phyloP scores from a whole-genome alignment of 1,140 invertebrate species.

The Vollenhovia emeryi region DNA sequence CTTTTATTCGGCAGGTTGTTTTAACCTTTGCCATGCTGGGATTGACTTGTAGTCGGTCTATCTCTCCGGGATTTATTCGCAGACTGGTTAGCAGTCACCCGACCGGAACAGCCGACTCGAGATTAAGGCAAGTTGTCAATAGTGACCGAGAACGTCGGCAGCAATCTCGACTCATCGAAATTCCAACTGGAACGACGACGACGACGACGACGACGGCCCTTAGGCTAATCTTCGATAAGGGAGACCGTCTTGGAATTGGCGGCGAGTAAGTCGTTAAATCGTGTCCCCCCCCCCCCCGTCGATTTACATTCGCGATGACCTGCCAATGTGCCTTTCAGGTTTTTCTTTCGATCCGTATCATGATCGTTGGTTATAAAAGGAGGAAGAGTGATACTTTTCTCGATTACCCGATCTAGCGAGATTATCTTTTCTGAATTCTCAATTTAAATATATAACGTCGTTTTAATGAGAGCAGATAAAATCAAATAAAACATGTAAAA shows the following conservation, averaged over 20 bases:
- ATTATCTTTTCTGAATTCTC: background rate
- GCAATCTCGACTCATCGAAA: conserved; percentile 77
- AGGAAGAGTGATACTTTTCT: background rate
- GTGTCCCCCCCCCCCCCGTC: conserved; percentile 8
- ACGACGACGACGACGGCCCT: conserved; percentile 20
- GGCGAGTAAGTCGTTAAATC: conserved; percentile 27
- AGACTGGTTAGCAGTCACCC: conserved; percentile 60
- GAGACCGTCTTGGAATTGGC: conserved; percentile 51
- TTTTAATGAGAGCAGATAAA: background rate
- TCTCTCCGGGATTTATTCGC: conserved; percentile 21
- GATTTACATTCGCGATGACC: conserved; percentile 64
- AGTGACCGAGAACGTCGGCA: conserved; percentile 58
- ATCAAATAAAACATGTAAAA: background rate
- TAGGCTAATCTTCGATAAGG: conserved; percentile 71
- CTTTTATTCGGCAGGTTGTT: conserved; percentile 14
- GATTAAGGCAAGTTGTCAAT: conserved; percentile 77
- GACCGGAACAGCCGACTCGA: conserved; percentile 67
- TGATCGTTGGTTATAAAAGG: background rate
- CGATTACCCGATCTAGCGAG: background rate
- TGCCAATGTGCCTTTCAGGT: background rate
- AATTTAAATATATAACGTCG: background rate
- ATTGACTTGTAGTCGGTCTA: conserved; percentile 34
- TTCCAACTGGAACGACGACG: conserved; percentile 60
- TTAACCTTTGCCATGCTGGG: conserved; percentile 13
- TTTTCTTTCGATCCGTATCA: background rate